Conservation (phyloP, 2,113 vertebrate species). For the Bubalus kerabau region DNA sequence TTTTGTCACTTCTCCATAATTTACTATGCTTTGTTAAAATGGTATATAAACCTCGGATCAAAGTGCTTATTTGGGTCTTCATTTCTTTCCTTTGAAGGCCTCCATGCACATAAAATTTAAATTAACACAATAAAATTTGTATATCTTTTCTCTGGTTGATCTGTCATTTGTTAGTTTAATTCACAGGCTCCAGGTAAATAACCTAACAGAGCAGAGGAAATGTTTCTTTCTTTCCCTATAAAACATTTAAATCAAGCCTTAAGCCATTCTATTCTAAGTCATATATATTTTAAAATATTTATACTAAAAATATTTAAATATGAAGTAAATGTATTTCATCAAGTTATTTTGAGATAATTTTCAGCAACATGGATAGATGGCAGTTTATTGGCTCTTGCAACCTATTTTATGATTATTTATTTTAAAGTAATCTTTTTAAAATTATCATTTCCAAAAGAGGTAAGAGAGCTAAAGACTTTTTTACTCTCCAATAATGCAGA, state of each 20-base stretch:
- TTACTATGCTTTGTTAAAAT: neutral
- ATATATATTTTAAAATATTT: neutral
- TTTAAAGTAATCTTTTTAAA: conserved; percentile 38
- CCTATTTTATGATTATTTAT: conserved; percentile 11
- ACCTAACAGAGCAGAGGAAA: neutral
- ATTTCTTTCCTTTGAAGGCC: neutral
- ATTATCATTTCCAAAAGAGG: neutral
- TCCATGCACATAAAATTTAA: neutral
- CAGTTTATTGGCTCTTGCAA: neutral
- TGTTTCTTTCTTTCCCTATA: neutral
- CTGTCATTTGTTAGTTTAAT: neutral
- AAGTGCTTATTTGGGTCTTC: neutral
- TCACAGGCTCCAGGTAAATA: neutral
- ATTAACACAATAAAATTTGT: neutral
- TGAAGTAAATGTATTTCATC: neutral
- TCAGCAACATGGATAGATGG: neutral
- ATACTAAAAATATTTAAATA: neutral
- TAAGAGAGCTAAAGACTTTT: neutral
- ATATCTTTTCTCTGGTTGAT: neutral
- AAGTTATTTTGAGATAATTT: neutral
- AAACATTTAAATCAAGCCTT: conserved; percentile 5
- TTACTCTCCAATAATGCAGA: neutral
- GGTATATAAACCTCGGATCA: neutral
- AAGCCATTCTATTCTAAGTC: neutral
- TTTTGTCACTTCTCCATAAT: neutral